Evolutionary conservation across 2,888 invertebrate genomes (phyloP), one percentile per base, ranked within the genome.

Genomic region (Myopa testacea): DNA sequence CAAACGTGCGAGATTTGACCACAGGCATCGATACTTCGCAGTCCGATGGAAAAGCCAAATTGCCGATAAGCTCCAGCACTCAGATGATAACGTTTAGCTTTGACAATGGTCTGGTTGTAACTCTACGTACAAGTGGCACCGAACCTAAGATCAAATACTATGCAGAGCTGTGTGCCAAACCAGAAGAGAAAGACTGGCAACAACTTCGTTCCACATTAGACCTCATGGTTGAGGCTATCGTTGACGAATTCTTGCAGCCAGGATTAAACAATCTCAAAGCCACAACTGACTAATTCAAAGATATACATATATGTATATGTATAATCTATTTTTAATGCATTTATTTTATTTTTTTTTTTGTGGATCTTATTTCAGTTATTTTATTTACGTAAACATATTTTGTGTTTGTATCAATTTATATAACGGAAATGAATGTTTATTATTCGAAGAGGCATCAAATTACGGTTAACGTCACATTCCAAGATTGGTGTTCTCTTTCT

Each of bases 101-200:
- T 89, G 91, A 91, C 75, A 96, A 95, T 89, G 98, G 97, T 0
- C 92, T 96, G 81, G 93, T 94, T 10, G 93, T 95, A 2, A 98
- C 98, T 0, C 90, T 99, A 52, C 92, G 99, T 81, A 98, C 98
- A 1, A 98, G 98, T 88, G 99, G 99, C 68, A 99, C 99, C 0
- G 99, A 99, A 89, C 99, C 99, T 63, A 99, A 99, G 90, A 93
- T 99, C 84, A 99, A 99, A 90, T 99, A 98, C 90, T 99, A 99
- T 90, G 95, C 96, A 0, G 99, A 98, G 89, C 91, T 97, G 77
- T 94, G 95, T 82, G 94, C 94, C 78, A 87, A 91, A 67, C 93
- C 94, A 16, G 91, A 90, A 26, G 91, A 93, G 84, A 91, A 90
- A 93, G 93, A 95, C 88, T 91, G 93, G 88, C 90, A 92, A 60